Evolutionary conservation across 2,113 vertebrate species (phyloP).

Genomic region (Sigmodon hispidus): DNA sequence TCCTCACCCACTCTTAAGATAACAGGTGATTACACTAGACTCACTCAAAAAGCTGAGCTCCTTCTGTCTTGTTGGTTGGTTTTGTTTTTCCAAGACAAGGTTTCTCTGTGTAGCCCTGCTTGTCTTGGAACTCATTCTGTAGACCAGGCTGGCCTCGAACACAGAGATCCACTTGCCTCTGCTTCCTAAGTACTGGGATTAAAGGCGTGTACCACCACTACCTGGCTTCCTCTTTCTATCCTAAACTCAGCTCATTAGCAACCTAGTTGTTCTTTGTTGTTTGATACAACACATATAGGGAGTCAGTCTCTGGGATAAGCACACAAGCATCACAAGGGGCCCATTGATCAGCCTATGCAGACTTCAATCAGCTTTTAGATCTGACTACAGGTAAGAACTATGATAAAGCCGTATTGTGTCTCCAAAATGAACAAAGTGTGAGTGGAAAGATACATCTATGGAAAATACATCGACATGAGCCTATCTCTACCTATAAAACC

Average conservation of each 20-base stretch:
- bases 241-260: neutral
- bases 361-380: slow-evolving; percentile 9
- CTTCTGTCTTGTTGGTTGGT: neutral
- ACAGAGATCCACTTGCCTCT: too few species aligned
- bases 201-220: too few species aligned
- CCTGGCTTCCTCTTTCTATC: neutral
- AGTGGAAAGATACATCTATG: neutral
- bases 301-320: neutral
- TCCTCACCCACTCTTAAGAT: neutral
- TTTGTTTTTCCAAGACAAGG: neutral
- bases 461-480: neutral
- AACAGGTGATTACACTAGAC: neutral
- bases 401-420: neutral
- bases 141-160: too few species aligned
- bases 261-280: neutral
- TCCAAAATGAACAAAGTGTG: neutral
- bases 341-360: neutral
- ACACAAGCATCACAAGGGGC: neutral
- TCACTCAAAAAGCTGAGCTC: neutral
- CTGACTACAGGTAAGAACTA: neutral
- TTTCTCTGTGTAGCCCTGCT: too few species aligned
- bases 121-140: too few species aligned
- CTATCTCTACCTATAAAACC: neutral
- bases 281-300: neutral
- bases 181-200: too few species aligned